Evolutionary conservation across 2,888 invertebrate species (phyloP).

Genomic region (Drosophila histrio): DNA sequence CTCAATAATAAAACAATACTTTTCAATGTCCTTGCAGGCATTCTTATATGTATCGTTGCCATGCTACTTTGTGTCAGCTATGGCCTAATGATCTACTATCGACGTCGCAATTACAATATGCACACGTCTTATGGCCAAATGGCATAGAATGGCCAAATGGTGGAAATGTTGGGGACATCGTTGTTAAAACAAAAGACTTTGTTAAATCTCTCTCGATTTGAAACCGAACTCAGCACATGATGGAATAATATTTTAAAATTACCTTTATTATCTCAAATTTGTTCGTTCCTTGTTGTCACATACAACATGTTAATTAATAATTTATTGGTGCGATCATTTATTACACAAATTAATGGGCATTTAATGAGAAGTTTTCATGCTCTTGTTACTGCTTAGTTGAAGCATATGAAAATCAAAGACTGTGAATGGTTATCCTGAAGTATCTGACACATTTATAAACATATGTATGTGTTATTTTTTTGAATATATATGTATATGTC

Average conservation of each 20-base stretch:
- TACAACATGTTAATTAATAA: slow-evolving; percentile 13
- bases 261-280: slow-evolving; percentile 18
- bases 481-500: slow-evolving; percentile 33
- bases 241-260: slow-evolving; percentile 12
- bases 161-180: background rate
- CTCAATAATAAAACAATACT: background rate
- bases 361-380: background rate
- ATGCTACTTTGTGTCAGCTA: slow-evolving; percentile 77
- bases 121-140: slow-evolving; percentile 80
- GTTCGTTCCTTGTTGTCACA: slow-evolving; percentile 25
- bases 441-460: slow-evolving; percentile 39
- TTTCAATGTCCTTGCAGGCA: slow-evolving; percentile 50
- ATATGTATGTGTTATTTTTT: slow-evolving; percentile 14
- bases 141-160: slow-evolving; percentile 68
- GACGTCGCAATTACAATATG: slow-evolving; percentile 80
- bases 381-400: slow-evolving; percentile 30
- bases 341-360: slow-evolving; percentile 3
- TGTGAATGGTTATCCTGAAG: slow-evolving; percentile 71
- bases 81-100: slow-evolving; percentile 77
- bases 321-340: slow-evolving; percentile 12
- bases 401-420: slow-evolving; percentile 53
- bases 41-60: slow-evolving; percentile 78
- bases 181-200: slow-evolving; percentile 20
- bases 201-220: slow-evolving; percentile 11
- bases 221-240: background rate